Evolutionary conservation across 2,113 vertebrate genomes (phyloP).

Genomic region (Polypterus senegalus): DNA sequence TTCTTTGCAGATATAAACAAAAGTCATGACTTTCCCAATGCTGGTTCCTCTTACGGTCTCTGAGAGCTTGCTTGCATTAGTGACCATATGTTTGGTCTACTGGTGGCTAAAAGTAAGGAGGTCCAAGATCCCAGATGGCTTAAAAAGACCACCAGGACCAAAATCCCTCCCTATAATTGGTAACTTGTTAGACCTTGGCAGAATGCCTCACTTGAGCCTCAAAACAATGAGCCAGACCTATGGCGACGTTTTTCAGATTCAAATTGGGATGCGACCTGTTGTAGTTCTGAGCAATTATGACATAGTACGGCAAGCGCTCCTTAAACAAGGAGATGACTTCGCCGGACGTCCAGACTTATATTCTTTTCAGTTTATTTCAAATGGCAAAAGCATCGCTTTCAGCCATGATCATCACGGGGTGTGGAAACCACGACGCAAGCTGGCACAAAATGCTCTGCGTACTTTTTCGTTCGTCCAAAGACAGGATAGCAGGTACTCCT

Average conservation of each 20-base stretch:
- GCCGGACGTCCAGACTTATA: constrained; percentile 64
- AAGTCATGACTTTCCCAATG: constrained; percentile 39
- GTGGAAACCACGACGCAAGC: constrained; percentile 50
- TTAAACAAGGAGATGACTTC: constrained; percentile 74
- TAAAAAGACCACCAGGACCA: constrained; percentile 64
- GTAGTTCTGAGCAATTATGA: constrained; percentile 69
- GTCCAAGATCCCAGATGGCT: constrained; percentile 49
- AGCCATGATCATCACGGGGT: constrained; percentile 40
- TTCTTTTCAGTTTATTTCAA: constrained; percentile 39
- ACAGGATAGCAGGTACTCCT: constrained; percentile 31
- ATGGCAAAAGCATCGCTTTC: constrained; percentile 62
- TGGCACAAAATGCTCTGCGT: constrained; percentile 58
- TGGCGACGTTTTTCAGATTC: constrained; percentile 66
- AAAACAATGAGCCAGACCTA: constrained; percentile 58
- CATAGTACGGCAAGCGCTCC: constrained; percentile 64
- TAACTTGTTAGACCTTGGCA: constrained; percentile 54
- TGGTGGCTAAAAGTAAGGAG: constrained; percentile 38
- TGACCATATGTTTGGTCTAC: constrained; percentile 45
- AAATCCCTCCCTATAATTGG: constrained; percentile 64
- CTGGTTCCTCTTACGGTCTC: constrained; percentile 40
- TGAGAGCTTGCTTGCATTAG: constrained; percentile 50
- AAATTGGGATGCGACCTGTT: constrained; percentile 66
- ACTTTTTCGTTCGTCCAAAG: constrained; percentile 40
- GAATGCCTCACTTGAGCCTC: constrained; percentile 59
- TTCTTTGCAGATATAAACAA: too few species aligned